Evolutionary conservation across 2,797 vertebrate species (phyloP).

Genomic region (Muraenolepis orangiensis): DNA sequence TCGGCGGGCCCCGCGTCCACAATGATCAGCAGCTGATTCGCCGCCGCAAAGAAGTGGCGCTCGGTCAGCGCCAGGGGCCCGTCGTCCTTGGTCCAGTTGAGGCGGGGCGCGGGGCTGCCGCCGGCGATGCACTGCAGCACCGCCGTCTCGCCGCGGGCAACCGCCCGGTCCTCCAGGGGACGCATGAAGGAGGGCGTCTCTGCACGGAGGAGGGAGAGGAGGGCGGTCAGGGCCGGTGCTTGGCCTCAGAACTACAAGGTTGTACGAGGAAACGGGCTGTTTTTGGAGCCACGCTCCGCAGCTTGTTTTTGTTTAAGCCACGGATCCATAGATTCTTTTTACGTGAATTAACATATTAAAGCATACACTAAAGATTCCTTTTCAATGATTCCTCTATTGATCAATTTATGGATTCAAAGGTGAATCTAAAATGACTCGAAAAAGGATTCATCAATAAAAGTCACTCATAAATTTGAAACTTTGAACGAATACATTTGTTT

Average conservation of each 20-base stretch:
- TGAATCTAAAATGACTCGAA: no score
- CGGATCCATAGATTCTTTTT: constrained; percentile 13
- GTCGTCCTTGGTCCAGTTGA: constrained; percentile 98
- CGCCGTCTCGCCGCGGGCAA: constrained; percentile 91
- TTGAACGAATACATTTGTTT: no score
- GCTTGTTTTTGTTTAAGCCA: background rate
- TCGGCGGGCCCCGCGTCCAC: constrained; percentile 88
- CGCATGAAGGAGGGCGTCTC: constrained; percentile 94
- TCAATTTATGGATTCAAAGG: no score
- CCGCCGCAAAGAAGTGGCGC: constrained; percentile 95
- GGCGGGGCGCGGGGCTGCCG: constrained; percentile 87
- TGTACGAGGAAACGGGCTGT: no score
- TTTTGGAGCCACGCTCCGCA: background rate
- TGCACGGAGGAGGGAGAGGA: constrained; percentile 48
- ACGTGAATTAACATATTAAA: no score
- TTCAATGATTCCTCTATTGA: no score
- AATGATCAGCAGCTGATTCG: constrained; percentile 94
- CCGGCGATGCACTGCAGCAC: constrained; percentile 96
- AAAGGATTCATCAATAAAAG: no score
- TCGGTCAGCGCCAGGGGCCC: constrained; percentile 87
- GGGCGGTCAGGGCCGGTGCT: background rate
- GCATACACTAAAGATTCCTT: no score
- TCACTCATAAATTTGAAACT: no score
- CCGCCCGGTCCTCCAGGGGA: constrained; percentile 84
- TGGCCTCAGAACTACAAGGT: background rate